Conservation (phyloP, 1,140 invertebrate species). For the Piezodorus guildinii region DNA sequence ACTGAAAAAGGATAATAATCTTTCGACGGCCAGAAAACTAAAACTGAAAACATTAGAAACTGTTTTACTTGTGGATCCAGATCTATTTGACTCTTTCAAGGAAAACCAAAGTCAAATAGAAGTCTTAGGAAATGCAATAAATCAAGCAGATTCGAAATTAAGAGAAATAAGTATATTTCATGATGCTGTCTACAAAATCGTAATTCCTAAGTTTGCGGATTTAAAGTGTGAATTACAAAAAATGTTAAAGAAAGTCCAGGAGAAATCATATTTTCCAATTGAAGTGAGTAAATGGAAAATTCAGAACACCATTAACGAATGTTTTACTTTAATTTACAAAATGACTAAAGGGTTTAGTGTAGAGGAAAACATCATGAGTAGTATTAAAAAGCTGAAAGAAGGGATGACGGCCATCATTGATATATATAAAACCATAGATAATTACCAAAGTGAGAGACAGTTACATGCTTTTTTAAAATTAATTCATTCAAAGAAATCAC, state of each 20-base stretch:
- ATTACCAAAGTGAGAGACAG: neutral
- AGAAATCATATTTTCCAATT: neutral
- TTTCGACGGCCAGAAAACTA: too few species aligned
- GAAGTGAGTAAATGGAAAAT: neutral
- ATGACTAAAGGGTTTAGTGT: neutral
- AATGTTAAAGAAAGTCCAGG: neutral
- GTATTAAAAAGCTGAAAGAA: neutral
- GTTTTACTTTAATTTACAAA: neutral
- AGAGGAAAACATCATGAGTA: neutral
- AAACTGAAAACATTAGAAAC: too few species aligned
- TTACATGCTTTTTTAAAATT: neutral
- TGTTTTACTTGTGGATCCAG: too few species aligned
- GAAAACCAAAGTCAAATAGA: too few species aligned
- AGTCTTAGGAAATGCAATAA: too few species aligned
- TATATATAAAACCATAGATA: neutral
- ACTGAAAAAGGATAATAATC: too few species aligned
- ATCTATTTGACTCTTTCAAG: too few species aligned
- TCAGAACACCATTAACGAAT: neutral
- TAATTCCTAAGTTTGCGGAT: too few species aligned
- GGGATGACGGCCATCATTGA: neutral
- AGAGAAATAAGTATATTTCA: too few species aligned
- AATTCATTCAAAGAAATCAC: neutral
- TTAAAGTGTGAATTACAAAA: too few species aligned
- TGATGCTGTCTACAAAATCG: too few species aligned
- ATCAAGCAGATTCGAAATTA: too few species aligned